Base-by-base conservation (phyloP, 2,113 vertebrate genomes). In the Odobenus rosmarus region DNA sequence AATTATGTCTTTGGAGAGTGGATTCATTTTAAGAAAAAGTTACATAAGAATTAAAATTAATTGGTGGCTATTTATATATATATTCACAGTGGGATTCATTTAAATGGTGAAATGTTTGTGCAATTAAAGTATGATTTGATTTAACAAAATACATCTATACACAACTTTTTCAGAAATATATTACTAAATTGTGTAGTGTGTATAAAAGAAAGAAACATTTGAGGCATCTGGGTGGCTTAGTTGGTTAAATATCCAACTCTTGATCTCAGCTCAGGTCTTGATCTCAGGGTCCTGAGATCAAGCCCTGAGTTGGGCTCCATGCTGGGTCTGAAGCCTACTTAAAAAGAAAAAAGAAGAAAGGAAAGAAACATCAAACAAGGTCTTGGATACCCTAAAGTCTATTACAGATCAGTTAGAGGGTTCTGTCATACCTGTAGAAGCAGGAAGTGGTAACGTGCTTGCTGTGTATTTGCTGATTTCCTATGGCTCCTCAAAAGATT, bases 41-140 rank as follows among this genome's bases (percentile, higher is more conserved):
- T 74, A 69, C 9, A 57, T 42, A 86, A 83, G 36, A 92, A 90
- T 87, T 77, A 94, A 96, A 90, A 88, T 55, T 95, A 96, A 92
- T 80, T 81, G 39, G 4, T 84, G 51, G 79, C 9, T 39, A 55
- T 71, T 96, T 72, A 80, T 61, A 94, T 79, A 85, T 81, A 85
- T 46, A 69, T 64, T 76, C 80, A 84, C 36, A 71, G 13, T 93
- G 57, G 19, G 12, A 88, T 92, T 97, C 36, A 84, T 59, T 96
- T 87, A 92, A 96, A 92, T 69, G 26, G 51, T 2, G 7, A 88
- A 71, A 55, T 69, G 2, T 55, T 83, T 87, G 24, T 57, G 7
- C 18, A 93, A 74, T 86, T 97, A 72, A 59, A 96, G 21, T 55
- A 71, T 77, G 26, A 85, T 81, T 83, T 87, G 24, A 88, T 83